These are phyloP conservation scores for Riparia riparia DNA, from an alignment of 2,113 vertebrate species.

Conservation along the genomic window DNA sequence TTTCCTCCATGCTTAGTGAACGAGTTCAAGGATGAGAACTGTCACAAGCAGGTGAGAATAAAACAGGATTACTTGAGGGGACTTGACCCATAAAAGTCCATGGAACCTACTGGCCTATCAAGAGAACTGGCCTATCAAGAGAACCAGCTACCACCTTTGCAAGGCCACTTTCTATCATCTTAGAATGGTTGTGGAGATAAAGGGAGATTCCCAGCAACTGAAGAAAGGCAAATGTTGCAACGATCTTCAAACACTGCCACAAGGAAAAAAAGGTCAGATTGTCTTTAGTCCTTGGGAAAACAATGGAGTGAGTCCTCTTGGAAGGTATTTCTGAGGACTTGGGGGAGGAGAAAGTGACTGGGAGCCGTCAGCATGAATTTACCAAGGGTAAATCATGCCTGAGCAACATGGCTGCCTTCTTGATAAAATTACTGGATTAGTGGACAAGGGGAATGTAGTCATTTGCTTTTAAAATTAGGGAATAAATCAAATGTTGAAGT, in stretches of 20 bases:
- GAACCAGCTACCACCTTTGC: background rate
- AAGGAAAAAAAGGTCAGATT: background rate
- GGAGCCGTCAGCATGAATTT: background rate
- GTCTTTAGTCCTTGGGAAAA: background rate
- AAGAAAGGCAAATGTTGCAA: background rate
- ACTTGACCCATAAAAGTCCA: background rate
- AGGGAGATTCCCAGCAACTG: background rate
- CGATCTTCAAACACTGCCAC: background rate
- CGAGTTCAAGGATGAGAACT: background rate
- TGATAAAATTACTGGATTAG: background rate
- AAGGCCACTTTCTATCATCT: background rate
- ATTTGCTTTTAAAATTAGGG: background rate
- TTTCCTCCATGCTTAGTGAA: background rate
- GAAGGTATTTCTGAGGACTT: background rate
- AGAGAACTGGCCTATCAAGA: background rate
- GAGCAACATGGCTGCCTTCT: background rate
- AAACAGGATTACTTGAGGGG: background rate
- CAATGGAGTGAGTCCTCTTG: background rate
- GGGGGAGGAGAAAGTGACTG: background rate
- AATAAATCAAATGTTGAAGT: background rate
- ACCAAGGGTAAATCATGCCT: background rate
- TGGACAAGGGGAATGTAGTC: background rate
- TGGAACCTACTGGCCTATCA: background rate
- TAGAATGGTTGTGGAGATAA: background rate
- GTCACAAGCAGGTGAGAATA: background rate